Evolutionary conservation across 2,888 invertebrate genomes (phyloP).

Genomic region (Diogma glabrata): DNA sequence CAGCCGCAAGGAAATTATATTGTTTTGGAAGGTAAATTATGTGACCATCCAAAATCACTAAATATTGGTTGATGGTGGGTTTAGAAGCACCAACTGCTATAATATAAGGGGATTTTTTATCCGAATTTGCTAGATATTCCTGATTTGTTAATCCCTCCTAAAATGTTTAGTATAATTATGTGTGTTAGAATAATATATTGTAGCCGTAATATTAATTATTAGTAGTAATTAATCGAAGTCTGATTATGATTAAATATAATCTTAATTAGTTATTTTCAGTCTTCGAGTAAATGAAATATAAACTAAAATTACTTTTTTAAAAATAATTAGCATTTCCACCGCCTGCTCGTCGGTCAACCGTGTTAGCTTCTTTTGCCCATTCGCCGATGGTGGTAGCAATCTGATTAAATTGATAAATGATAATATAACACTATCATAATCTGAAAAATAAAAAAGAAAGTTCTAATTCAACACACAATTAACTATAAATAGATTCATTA

Average conservation of each 20-base stretch:
- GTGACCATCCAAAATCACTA: no score
- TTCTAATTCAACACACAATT: not conserved
- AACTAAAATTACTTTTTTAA: not conserved
- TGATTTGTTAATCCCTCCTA: not conserved
- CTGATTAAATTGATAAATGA: not conserved
- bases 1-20: no score
- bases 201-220: no score
- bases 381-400: not conserved
- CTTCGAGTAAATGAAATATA: no score
- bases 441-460: not conserved
- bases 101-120: not conserved
- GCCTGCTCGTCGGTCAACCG: not conserved
- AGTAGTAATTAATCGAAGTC: no score
- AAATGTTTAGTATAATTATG: not conserved
- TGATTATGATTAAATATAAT: no score
- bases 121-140: not conserved
- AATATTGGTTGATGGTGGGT: no score
- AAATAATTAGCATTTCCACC: not conserved
- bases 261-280: no score
- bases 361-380: not conserved
- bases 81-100: slow-evolving; percentile 1
- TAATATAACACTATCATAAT: not conserved
- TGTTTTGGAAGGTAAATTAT: not conserved
- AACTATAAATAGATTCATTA: not conserved
- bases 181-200: no score